Base-by-base conservation (phyloP, 1,140 invertebrate genomes). In the Panulirus ornatus region DNA sequence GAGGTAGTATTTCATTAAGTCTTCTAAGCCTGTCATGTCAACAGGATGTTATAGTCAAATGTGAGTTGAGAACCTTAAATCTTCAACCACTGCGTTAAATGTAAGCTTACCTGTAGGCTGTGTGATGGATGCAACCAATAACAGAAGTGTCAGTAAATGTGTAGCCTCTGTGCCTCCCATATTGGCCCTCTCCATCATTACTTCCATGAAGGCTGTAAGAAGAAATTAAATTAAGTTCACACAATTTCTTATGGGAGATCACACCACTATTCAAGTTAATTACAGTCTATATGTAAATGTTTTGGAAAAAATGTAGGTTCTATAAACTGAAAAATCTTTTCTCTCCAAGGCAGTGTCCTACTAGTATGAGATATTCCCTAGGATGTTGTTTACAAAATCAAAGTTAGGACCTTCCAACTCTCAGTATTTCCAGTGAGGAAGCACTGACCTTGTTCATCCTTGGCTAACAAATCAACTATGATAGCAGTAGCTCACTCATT, bases 41-140 rank as follows among this genome's bases (percentile, higher is more conserved):
- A 42, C 36, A 11, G 19, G 16, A n/a, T 22, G 9, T 27, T 34
- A 36, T 14, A 54, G 2, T 5, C 47, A 36, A 42, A n/a, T 36
- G 1, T 66, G 34, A 30, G 22, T 11, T 30, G 40, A 66, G 34
- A 3, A 36, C n/a, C 27, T 42, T 16, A 16, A 22, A 66, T n/a
- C 38, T 22, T 47, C 22, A 2, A 54, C 5, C 16, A 54, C 44
- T 16, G 8, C 2, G 16, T 3, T 1, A 58, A 34, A 22, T 14
- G 2, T 16, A 16, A 16, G 27, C 83, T 71, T 73, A 85, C 83
- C 40, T 73, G 83, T 51, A 30, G 83, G 83, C 5, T 44, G 83
- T 73, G 83, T 85, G 83, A 85, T n/a, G 63, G 83, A 27, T 44
- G 83, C 70, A 27, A 85, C 14, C 9, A 85, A 44, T 16, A 85